Evolutionary conservation across 2,888 invertebrate species (phyloP).

Genomic region (Antheraea assamensis): DNA sequence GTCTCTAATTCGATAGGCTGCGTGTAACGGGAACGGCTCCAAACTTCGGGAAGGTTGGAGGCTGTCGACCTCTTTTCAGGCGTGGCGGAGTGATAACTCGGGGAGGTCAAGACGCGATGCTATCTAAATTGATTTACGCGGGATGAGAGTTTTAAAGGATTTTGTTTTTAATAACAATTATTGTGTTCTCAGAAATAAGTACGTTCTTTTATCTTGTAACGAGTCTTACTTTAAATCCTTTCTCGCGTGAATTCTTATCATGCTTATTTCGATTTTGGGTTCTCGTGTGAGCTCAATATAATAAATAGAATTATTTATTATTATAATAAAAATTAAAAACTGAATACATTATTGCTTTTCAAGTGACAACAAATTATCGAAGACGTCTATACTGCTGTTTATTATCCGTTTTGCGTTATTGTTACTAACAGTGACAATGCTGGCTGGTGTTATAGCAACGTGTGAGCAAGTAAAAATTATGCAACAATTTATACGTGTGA

Average conservation of each 20-base stretch:
- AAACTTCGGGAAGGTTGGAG: slow-evolving; percentile 22
- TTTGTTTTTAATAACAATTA: background rate
- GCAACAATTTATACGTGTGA: too few species aligned
- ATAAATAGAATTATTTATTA: too few species aligned
- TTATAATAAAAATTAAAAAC: too few species aligned
- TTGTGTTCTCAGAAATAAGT: background rate
- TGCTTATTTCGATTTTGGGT: background rate
- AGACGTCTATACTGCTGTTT: too few species aligned
- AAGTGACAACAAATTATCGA: too few species aligned
- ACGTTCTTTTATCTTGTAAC: background rate
- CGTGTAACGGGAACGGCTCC: slow-evolving; percentile 17
- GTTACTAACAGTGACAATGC: too few species aligned
- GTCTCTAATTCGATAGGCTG: slow-evolving; percentile 11
- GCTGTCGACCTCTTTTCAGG: slow-evolving; percentile 19
- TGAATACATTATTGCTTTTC: too few species aligned
- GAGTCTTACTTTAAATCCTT: too few species aligned
- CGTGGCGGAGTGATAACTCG: slow-evolving; percentile 17
- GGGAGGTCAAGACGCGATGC: slow-evolving; percentile 21
- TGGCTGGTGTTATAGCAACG: too few species aligned
- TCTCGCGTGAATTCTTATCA: background rate
- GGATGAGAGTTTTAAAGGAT: slow-evolving; percentile 14
- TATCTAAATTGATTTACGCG: slow-evolving; percentile 14
- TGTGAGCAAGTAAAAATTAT: too few species aligned
- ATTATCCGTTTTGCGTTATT: too few species aligned
- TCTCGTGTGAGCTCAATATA: background rate